Base-by-base conservation (phyloP, 2,113 vertebrate species). In the Neolamprologus tretocephalus region DNA sequence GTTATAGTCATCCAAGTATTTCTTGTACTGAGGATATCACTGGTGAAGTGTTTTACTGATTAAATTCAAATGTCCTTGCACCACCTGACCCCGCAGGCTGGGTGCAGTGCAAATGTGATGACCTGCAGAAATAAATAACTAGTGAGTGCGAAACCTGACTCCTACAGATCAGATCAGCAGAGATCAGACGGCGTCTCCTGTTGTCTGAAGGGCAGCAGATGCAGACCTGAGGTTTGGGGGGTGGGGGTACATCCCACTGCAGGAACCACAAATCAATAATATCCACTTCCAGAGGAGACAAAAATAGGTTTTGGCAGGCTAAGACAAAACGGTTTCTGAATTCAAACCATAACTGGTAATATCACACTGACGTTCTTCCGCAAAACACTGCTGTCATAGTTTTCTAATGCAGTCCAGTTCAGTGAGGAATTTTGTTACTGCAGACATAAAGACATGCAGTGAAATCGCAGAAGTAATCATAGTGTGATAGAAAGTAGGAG, bases 131-230 rank as follows among this genome's bases (percentile, higher is more conserved):
- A 85, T 49, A 80, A 81, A 85, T 35, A 80, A 12, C 85, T 17
- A 21, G 14, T 23, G 3, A 40, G 28, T 49, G 83, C 54, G 92
- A 93, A 94, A 94, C 47, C 35, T 35, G 89, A 95, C 33, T 40
- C 89, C 53, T 6, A 10, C 42, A 66, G 82, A 87, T 89, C 21
- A 51, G 78, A 87, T 88, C 87, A 57, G 87, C 83, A 40, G 78
- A 83, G 79, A 87, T 86, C 86, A 63, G 83, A 8, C 3, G 3
- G 68, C 4, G 68, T 84, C 80, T 78, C 55, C 51, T 11, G 84
- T 80, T 31, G 86, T 40, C 45, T 87, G 86, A 81, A 86, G 82
- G 66, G 71, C 42, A 75, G 71, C 71, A 75, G 33, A 81, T 16
- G 40, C 61, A 87, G 53, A 78, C 49, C 31, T 75, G 21, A 51